Percentiles rank a stretch among this genome's conserved stretches.
Evolutionary conservation across 1,140 invertebrate species (phyloP).

Genomic region (Acromyrmex charruanus): DNA sequence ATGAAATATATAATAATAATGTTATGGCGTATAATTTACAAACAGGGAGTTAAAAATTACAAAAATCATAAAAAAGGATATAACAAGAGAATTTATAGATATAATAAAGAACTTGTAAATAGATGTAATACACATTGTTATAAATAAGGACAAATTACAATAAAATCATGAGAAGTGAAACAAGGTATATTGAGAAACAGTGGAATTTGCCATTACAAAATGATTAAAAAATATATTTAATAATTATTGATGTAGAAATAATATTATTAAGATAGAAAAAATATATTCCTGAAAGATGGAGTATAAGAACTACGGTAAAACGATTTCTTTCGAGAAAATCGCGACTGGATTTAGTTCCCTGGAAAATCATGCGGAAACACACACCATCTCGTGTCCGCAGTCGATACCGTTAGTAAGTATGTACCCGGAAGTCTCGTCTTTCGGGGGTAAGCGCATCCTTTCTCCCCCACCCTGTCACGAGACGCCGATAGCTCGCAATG

Average conservation of each 20-base stretch:
- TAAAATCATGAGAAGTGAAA: too few relatives aligned
- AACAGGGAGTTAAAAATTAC: too few relatives aligned
- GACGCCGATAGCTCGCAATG: slow-evolving; percentile 72
- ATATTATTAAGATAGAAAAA: not conserved
- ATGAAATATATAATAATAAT: not conserved
- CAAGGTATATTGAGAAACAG: too few relatives aligned
- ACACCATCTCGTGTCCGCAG: slow-evolving; percentile 20
- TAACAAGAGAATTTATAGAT: too few relatives aligned
- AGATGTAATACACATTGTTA: too few relatives aligned
- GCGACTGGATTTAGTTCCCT: slow-evolving; percentile 29
- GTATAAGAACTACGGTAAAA: not conserved
- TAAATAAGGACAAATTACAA: too few relatives aligned
- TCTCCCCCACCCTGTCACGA: slow-evolving; percentile 28
- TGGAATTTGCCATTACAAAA: too few relatives aligned
- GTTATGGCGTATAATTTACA: too few relatives aligned
- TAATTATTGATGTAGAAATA: not conserved
- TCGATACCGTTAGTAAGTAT: slow-evolving; percentile 55
- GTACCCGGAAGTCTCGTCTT: slow-evolving; percentile 67
- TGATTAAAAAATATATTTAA: not conserved
- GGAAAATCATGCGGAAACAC: slow-evolving; percentile 56
- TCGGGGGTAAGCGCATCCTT: slow-evolving; percentile 63
- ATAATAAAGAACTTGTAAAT: too few relatives aligned
- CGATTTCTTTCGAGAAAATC: slow-evolving; percentile 8
- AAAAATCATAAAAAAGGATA: too few relatives aligned
- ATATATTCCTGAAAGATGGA: not conserved